phyloP scores from a whole-genome alignment of 37 sponge, comb jelly and placozoan genomes.

The Aphrocallistes beatrix region DNA sequence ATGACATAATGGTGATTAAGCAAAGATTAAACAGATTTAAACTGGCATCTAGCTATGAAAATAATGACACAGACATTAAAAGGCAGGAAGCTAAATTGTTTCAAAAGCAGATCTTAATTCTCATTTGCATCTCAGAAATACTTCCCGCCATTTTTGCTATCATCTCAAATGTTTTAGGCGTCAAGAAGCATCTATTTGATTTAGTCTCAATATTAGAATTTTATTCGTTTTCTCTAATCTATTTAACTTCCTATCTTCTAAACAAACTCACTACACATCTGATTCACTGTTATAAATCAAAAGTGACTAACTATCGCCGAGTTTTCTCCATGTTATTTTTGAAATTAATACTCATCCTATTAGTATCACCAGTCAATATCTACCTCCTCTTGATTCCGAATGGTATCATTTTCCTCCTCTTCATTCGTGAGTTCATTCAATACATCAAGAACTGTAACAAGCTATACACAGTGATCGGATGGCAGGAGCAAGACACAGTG shows the following conservation, averaged over 20 bases:
- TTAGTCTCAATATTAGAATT: background rate
- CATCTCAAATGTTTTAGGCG: too few species aligned
- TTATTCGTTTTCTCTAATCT: too few species aligned
- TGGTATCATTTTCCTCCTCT: background rate
- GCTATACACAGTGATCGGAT: background rate
- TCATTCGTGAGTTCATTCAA: background rate
- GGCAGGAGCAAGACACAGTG: background rate
- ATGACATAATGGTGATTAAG: background rate
- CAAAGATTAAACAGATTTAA: background rate
- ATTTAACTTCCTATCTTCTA: background rate
- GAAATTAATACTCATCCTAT: background rate
- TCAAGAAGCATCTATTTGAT: background rate
- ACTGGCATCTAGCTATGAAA: background rate
- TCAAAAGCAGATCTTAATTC: background rate
- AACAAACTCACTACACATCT: background rate
- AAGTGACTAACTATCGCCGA: background rate
- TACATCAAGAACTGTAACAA: background rate
- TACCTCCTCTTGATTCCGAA: background rate
- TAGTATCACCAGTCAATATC: background rate
- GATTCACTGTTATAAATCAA: background rate
- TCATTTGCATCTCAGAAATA: background rate
- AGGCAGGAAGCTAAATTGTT: background rate
- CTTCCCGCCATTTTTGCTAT: background rate
- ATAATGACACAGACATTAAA: background rate
- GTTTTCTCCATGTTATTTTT: background rate